These are phyloP conservation scores for Nemoura dubitans DNA, from an alignment of 2,888 invertebrate genomes.

Conservation along the genomic window DNA sequence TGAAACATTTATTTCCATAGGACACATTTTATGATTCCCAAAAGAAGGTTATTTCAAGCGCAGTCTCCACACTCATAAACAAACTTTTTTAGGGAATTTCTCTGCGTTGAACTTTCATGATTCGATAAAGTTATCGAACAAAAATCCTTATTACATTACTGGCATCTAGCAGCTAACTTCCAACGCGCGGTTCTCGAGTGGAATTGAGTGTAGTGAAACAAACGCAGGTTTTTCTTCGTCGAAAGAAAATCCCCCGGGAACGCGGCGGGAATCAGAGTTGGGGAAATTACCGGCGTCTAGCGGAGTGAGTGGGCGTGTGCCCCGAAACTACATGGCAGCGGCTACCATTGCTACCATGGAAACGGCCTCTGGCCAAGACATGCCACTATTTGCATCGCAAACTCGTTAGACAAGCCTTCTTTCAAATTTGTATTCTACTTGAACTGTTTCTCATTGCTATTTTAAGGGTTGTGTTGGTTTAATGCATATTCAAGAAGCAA, in stretches of 20 bases:
- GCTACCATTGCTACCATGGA: background rate
- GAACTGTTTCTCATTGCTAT: background rate
- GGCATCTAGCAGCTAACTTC: background rate
- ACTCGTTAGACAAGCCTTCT: background rate
- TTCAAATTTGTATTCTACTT: background rate
- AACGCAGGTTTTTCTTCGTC: slow-evolving; percentile 1
- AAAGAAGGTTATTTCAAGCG: background rate
- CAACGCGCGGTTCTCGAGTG: background rate
- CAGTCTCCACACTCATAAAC: background rate
- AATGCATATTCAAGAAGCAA: too few species aligned
- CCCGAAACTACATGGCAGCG: background rate
- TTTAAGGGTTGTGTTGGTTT: background rate
- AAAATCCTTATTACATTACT: background rate
- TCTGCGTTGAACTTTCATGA: background rate
- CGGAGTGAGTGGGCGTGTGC: background rate
- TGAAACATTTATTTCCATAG: background rate
- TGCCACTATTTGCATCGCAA: background rate
- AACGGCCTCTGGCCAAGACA: background rate
- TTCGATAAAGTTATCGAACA: slow-evolving; percentile 3
- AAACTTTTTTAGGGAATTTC: background rate
- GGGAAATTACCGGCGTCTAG: background rate
- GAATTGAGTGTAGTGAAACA: background rate
- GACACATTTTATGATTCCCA: background rate
- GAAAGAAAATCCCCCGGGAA: background rate
- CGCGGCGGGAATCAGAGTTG: background rate